Evolutionary conservation across 2,113 vertebrate genomes (phyloP).

Genomic region (Cervus canadensis): DNA sequence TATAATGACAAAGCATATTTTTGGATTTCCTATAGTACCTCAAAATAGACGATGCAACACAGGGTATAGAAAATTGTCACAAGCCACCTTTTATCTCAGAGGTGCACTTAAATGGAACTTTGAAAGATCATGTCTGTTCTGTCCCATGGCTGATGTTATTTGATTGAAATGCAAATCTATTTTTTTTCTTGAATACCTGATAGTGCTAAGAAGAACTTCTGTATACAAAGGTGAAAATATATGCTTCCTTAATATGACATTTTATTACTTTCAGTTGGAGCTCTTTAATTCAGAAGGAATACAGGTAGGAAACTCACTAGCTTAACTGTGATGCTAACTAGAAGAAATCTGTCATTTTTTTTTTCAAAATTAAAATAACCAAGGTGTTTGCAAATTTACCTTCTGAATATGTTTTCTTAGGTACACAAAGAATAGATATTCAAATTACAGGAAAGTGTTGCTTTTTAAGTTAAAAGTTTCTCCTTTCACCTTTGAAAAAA

Average conservation of each 20-base stretch:
- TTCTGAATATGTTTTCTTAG: constrained; percentile 15
- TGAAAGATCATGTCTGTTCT: constrained; percentile 16
- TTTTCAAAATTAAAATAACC: constrained; percentile 29
- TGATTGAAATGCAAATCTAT: constrained; percentile 36
- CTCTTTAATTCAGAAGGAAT: constrained; percentile 1
- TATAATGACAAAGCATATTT: background rate
- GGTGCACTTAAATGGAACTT: background rate
- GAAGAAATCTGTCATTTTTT: background rate
- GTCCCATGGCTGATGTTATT: background rate
- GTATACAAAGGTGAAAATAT: background rate
- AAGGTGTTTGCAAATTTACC: constrained; percentile 16
- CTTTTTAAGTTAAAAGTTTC: constrained; percentile 25
- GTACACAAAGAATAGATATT: constrained; percentile 3
- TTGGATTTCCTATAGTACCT: background rate
- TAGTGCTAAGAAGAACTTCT: constrained; percentile 12
- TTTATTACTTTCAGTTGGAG: constrained; percentile 6
- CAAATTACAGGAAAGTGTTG: background rate
- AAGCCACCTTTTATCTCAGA: background rate
- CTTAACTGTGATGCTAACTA: background rate
- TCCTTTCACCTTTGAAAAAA: constrained; percentile 23
- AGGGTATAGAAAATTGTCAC: background rate
- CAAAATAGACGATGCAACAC: background rate
- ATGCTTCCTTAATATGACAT: background rate
- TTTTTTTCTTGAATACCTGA: background rate
- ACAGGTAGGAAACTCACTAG: background rate